Percentiles rank a stretch among this genome's conserved stretches.
phyloP scores from a whole-genome alignment of 2,797 vertebrate species.

The Notolabrus celidotus region DNA sequence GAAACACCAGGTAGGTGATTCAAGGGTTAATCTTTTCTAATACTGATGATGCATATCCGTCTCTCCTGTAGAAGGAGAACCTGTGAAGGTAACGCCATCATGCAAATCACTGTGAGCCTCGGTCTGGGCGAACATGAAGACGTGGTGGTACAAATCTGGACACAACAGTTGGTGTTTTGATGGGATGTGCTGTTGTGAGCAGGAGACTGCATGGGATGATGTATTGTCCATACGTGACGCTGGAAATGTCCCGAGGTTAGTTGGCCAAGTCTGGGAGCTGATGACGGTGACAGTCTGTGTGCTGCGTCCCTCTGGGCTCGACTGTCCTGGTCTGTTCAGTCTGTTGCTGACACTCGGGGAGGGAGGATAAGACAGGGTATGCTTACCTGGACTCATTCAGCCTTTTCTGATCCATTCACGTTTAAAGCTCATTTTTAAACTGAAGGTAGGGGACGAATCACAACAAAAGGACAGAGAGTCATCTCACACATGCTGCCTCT shows the following conservation, averaged over 20 bases:
- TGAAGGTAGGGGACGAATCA: background rate
- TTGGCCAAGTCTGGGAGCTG: slow-evolving; percentile 52
- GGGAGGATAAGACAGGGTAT: slow-evolving; percentile 33
- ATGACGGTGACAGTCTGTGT: slow-evolving; percentile 13
- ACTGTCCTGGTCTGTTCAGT: slow-evolving; percentile 54
- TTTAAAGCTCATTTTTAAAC: slow-evolving; percentile 14
- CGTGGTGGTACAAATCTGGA: slow-evolving; percentile 46
- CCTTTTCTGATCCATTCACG: slow-evolving; percentile 1
- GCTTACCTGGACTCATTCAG: slow-evolving; percentile 36
- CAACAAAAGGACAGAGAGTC: background rate
- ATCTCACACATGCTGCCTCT: too few species aligned
- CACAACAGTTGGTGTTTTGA: slow-evolving; percentile 77
- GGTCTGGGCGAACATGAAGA: slow-evolving; percentile 55
- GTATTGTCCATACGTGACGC: slow-evolving; percentile 65
- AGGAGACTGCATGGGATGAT: slow-evolving; percentile 59
- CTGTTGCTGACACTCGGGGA: slow-evolving; percentile 30
- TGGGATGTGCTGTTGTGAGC: slow-evolving; percentile 63
- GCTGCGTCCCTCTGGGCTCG: slow-evolving; percentile 54
- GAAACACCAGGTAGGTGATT: too few species aligned
- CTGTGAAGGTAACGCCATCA: slow-evolving; percentile 15
- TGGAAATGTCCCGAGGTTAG: slow-evolving; percentile 62
- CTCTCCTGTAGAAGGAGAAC: slow-evolving; percentile 13
- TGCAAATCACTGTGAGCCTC: slow-evolving; percentile 46
- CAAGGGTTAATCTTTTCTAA: background rate
- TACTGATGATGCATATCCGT: slow-evolving; percentile 1